Percentiles rank a stretch among this genome's conserved stretches.
Evolutionary conservation across 30 jellyfish, hydroid and myxozoan genomes (phyloP).

Genomic region (Cassiopea andromeda): DNA sequence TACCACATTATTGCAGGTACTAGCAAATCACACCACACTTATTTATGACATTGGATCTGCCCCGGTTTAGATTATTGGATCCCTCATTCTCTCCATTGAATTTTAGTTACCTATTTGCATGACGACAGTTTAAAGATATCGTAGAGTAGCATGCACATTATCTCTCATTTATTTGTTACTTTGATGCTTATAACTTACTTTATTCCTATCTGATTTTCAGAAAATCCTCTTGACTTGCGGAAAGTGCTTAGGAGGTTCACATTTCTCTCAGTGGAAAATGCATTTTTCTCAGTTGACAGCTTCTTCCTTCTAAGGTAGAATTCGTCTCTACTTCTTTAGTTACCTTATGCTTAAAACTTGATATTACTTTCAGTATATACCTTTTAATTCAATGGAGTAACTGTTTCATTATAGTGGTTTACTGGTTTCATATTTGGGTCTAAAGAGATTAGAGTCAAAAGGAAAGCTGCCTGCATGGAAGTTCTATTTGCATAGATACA

Average conservation of each 20-base stretch:
- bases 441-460: constrained; percentile 58
- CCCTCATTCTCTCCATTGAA: no score
- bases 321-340: neutral
- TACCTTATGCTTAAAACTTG: neutral
- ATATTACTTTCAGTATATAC: no score
- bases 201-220: neutral
- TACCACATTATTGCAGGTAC: no score
- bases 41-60: no score
- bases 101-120: no score
- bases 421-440: constrained; percentile 72
- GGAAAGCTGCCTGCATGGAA: constrained; percentile 70
- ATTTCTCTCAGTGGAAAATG: neutral
- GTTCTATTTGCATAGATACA: constrained; percentile 79
- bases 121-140: neutral
- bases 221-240: neutral
- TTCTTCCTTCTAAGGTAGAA: neutral
- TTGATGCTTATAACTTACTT: neutral
- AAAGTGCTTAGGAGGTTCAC: neutral
- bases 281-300: neutral
- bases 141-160: no score
- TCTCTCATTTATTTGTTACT: neutral
- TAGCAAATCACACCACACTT: no score
- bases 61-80: no score
- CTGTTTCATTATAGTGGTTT: constrained; percentile 70
- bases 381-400: neutral